Conservation (phyloP, 2,113 vertebrate species). For the Erythrocercus mccallii region DNA sequence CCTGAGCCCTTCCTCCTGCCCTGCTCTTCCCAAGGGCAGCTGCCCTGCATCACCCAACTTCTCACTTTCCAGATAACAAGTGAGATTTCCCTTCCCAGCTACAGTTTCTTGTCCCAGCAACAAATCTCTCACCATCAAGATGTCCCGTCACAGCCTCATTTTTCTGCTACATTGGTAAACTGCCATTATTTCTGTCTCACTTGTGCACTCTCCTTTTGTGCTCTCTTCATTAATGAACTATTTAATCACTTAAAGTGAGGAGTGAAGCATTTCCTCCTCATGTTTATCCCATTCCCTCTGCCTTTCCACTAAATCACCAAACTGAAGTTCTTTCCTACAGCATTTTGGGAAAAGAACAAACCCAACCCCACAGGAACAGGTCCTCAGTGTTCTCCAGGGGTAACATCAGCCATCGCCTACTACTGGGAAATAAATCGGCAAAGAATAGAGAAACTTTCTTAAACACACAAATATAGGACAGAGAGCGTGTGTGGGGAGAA, state of each 20-base stretch:
- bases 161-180: not conserved
- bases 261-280: not conserved
- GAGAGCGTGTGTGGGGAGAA: not conserved
- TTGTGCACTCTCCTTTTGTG: not conserved
- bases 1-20: not conserved
- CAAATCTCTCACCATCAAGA: not conserved
- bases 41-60: not conserved
- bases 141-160: not conserved
- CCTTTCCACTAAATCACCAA: not conserved
- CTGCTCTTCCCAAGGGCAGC: not conserved
- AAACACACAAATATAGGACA: not conserved
- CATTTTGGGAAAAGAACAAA: not conserved
- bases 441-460: not conserved
- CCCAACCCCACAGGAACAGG: fast-evolving
- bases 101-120: not conserved
- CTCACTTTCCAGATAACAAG: not conserved
- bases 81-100: not conserved
- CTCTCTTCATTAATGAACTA: not conserved
- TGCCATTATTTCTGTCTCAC: not conserved
- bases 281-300: not conserved
- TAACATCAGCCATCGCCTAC: not conserved
- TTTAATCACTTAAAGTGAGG: not conserved
- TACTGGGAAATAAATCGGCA: not conserved
- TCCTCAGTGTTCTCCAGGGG: not conserved
- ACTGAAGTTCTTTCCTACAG: not conserved